Evolutionary conservation across 1,140 invertebrate species (phyloP).

Genomic region (Ceratoteleas bidentatus): DNA sequence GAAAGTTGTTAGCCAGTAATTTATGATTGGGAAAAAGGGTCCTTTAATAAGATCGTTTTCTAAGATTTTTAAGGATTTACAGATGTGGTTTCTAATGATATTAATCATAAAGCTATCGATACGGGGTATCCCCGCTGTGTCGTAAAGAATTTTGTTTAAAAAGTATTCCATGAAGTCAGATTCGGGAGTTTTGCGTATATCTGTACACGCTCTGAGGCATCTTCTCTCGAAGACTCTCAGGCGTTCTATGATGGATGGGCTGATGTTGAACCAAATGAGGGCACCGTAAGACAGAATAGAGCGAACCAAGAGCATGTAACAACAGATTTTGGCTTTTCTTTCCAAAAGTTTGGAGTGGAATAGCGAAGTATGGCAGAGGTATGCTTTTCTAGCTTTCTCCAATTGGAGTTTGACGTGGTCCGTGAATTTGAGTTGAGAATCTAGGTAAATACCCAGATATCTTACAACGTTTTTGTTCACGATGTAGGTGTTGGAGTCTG

Average conservation of each 20-base stretch:
- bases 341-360: slow-evolving; percentile 9
- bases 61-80: background rate
- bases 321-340: slow-evolving; percentile 10
- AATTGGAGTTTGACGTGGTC: background rate
- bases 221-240: slow-evolving; percentile 19
- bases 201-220: slow-evolving; percentile 14
- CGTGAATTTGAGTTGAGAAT: no score
- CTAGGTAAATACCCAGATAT: no score
- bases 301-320: slow-evolving; percentile 25
- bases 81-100: slow-evolving; percentile 10
- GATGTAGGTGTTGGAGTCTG: no score
- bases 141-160: background rate
- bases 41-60: background rate
- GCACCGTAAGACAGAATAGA: slow-evolving; percentile 34
- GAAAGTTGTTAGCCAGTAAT: background rate
- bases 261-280: slow-evolving; percentile 37
- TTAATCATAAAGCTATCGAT: slow-evolving; percentile 17
- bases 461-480: no score
- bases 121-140: background rate
- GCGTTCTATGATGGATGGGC: slow-evolving; percentile 33
- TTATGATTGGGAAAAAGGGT: background rate
- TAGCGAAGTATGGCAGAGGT: background rate
- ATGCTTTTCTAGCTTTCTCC: background rate
- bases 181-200: no score
- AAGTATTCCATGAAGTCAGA: background rate